Base-by-base conservation (phyloP, 2,797 vertebrate genomes). In the Phaenicophaeus curvirostris region DNA sequence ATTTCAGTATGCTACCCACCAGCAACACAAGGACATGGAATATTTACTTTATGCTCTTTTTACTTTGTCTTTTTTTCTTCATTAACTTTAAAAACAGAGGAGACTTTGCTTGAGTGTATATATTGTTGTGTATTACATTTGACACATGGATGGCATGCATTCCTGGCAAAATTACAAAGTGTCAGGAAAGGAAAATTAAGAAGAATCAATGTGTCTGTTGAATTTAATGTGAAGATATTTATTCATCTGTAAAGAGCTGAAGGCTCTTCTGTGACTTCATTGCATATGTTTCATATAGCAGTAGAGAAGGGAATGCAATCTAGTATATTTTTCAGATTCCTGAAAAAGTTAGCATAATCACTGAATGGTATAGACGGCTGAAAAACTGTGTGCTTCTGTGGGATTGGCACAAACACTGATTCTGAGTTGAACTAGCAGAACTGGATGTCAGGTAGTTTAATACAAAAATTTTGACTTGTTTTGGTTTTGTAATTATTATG, bases 161-260 rank as follows among this genome's bases (percentile, higher is more conserved):
- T 87, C 51, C 35, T n/a, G 53, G 62, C 28, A 73, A 91, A 90
- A 88, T 59, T 73, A 55, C 24, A 13, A 55, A 57, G 37, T 61
- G 41, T 31, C 83, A 77, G 54, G 39, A 25, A 66, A 90, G 65
- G n/a, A 88, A 95, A 94, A 93, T 86, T 63, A 93, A 72, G 90
- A 83, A 78, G 67, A 88, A 85, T 87, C 58, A 86, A 62, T 77
- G 33, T 66, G 46, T 67, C 68, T 84, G 24, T 57, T 55, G 37
- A 67, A 50, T 82, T 94, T 76, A 93, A 76, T 48, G 7, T 37
- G 68, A 83, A 77, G 41, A 78, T 39, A 81, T 87, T 53, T 57
- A 89, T 86, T 86, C 8, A 63, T 75, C 54, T 87, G 25, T 50
- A 78, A 85, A 33, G 42, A 69, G n/a, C 31, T 68, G 63, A 85